Base-by-base conservation (phyloP, 2,888 invertebrate genomes). In the Rhopalosiphum nymphaeae region DNA sequence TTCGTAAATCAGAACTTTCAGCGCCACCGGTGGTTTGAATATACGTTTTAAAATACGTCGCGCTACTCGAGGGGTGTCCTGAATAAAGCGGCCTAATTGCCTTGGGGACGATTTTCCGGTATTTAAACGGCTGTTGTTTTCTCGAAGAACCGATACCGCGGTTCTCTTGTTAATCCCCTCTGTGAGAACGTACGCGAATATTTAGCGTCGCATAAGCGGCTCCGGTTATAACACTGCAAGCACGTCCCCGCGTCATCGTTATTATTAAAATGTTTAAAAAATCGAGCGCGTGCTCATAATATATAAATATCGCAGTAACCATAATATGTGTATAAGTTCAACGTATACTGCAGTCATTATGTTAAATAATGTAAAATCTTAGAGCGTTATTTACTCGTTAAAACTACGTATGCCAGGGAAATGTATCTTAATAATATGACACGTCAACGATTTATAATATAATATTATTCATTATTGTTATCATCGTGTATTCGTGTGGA, bases 51-150 rank as follows among this genome's bases (percentile, higher is more conserved):
- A 88, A 92, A 67, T 67, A 49, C n/a, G 49, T 92, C 61, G 25
- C n/a, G 25, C n/a, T 3, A n/a, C 44, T 46, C 16, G 86, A n/a
- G 86, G 84, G 85, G 44, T 61, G 57, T 57, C 56, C 85, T 11
- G 78, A 78, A 42, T 85, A 85, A 44, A 57, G 46, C 49, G 42
- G 92, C 61, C 86, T 92, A 92, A 92, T 92, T 92, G 92, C 92
- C 67, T 88, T 53, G 88, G 92, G 88, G 92, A 92, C 92, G 92
- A 88, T 92, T 92, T 92, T 88, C 92, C 92, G 88, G 92, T 88
- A 88, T 88, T 92, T 92, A 92, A 92, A 92, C 92, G 87, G 92
- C 92, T n/a, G 92, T 91, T 91, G 78, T 92, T 61, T 67, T 53
- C 87, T 87, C 88, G 53, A 67, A 92, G 86, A 88, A 49, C 92